Evolutionary conservation across 2,888 invertebrate genomes (phyloP), one percentile per base, ranked within the genome.

Genomic region (Drosophila tanythrix): DNA sequence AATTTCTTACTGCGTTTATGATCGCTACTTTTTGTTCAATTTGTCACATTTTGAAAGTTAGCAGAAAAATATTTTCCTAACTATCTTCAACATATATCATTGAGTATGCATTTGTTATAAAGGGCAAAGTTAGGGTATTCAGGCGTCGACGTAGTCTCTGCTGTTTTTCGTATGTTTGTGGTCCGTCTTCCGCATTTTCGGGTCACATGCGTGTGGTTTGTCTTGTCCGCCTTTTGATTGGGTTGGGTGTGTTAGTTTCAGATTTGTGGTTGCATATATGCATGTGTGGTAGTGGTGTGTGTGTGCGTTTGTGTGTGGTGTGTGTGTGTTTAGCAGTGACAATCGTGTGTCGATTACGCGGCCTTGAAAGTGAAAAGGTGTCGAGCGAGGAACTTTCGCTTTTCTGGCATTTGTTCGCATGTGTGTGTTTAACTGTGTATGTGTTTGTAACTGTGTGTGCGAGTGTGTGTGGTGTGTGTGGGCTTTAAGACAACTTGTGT

Each of bases 351-450:
- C 78, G 87, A 86, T 83, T 86, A 77, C 69, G 83, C 88, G 84
- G 88, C 91, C 91, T 92, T 92, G 91, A 92, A 92, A 92, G 91
- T 91, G 91, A 92, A 92, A 92, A 92, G 90, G 91, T 92, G 90
- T 91, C 91, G 84, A 79, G 31, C 72, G 74, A 56, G 67, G 52
- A 74, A 80, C 78, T 81, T 81, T 81, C 78, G 77, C 78, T 81
- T 81, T 81, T 81, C 61, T 59, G 59, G 38, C 40, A 25, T 25
- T 43, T 38, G 27, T 56, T 21, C 36, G 11, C 36, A 25, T 21
- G 31, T 43, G 35, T 48, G 15, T 27, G 21, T 1, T 40, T 21
- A 2, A 40, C 40, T 43, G 1, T 21, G 13, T 35, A 35, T 13
- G 0, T 6, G 29, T 35, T 38, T 33, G 7, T 33, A 21, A 46